Evolutionary conservation across 2,888 invertebrate genomes (phyloP).

Genomic region (Coenonympha arcania): DNA sequence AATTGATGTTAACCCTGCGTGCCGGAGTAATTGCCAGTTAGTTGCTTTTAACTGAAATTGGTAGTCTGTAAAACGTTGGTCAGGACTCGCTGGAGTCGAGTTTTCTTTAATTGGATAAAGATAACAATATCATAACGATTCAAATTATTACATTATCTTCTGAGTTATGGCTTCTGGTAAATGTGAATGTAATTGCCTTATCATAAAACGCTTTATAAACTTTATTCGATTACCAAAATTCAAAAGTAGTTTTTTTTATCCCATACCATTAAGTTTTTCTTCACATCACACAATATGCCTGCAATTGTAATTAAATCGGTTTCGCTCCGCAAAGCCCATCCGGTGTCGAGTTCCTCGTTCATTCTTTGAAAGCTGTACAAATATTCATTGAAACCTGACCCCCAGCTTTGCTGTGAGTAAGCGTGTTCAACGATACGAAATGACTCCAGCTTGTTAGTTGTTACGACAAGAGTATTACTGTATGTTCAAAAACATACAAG

Average conservation of each 20-base stretch:
- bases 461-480: not conserved
- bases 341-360: constrained; percentile 20
- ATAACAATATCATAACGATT: too few species aligned
- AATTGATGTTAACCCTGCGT: constrained; percentile 38
- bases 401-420: constrained; percentile 18
- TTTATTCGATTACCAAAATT: not conserved
- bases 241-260: not conserved
- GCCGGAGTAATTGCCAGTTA: constrained; percentile 16
- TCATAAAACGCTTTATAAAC: not conserved
- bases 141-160: not conserved
- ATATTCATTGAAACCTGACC: constrained; percentile 35
- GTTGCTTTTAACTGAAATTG: constrained; percentile 10
- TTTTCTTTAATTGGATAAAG: not conserved
- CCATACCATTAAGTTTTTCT: not conserved
- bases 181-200: too few species aligned
- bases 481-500: constrained; percentile 5
- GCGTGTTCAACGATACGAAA: constrained; percentile 6
- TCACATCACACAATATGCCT: not conserved
- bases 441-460: not conserved
- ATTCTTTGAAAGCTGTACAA: constrained; percentile 31
- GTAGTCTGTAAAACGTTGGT: too few species aligned
- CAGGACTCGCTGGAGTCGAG: not conserved
- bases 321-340: constrained; percentile 2
- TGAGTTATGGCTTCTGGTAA: too few species aligned
- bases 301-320: constrained; percentile 15